phyloP scores from a whole-genome alignment of 2,888 invertebrate species.

The Erannis defoliaria region DNA sequence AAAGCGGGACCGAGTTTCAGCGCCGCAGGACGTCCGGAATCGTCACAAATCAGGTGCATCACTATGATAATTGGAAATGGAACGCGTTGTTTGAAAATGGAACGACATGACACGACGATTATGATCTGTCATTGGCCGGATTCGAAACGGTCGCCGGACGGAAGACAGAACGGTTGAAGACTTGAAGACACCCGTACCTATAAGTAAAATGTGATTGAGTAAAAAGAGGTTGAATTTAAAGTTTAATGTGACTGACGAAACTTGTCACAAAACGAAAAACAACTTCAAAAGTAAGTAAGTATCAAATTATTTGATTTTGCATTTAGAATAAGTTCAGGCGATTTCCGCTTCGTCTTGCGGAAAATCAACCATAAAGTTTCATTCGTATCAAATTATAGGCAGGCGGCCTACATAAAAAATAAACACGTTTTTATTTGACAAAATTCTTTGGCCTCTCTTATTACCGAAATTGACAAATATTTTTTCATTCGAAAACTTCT shows the following conservation, averaged over 20 bases:
- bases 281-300: background rate
- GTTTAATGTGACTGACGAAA: background rate
- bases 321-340: background rate
- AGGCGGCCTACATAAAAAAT: too few species aligned
- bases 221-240: background rate
- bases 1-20: conserved; percentile 60
- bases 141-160: conserved; percentile 65
- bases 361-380: background rate
- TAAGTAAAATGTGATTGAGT: background rate
- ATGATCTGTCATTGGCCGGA: conserved; percentile 64
- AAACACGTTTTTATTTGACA: too few species aligned
- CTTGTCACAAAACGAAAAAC: background rate
- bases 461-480: too few species aligned
- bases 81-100: conserved; percentile 67
- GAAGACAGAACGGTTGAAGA: conserved; percentile 37
- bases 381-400: too few species aligned
- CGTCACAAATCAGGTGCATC: conserved; percentile 58
- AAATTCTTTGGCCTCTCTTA: too few species aligned
- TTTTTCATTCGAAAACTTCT: background rate
- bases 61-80: conserved; percentile 64
- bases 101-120: conserved; percentile 67
- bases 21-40: conserved; percentile 62
- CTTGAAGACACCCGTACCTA: background rate
- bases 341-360: background rate
- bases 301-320: background rate